Evolutionary conservation across 2,888 invertebrate species (phyloP), one percentile per base, ranked within the genome.

Genomic region (Cheilosia urbana): DNA sequence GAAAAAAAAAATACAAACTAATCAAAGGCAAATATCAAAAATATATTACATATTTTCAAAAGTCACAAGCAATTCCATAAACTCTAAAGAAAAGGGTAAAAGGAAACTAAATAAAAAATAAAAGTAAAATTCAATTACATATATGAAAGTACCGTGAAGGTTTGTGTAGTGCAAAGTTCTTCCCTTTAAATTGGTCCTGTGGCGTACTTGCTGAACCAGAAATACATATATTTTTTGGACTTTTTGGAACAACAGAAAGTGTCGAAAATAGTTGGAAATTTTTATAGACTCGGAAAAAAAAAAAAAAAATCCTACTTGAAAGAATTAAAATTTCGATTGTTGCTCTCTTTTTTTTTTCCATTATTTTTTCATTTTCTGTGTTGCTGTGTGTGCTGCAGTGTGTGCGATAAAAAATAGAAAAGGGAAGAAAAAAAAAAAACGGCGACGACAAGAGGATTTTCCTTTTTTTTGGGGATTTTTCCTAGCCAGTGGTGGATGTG

Each of bases 311-410:
- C 13, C 24, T 13, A 62, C 63, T 60, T 65, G 47, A 81, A 84
- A 81, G 81, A 85, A 85, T 71, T 81, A 62, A 77, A 77, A 81
- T 75, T 84, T 80, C 84, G 84, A 84, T 85, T 85, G 85, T 85
- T 85, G 85, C 85, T 85, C 80, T 85, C 80, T 85, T 85, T 85
- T 85, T 80, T 55, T 68, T 62, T 71, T 71, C 24, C 49, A 66
- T 58, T 71, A 42, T 80, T 84, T 80, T 71, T 73, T 76, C 69
- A 34, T 66, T 66, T 49, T 72, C 47, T 83, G 62, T 83, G 60
- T 76, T 84, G 69, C 76, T 85, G 75, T 76, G 75, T 78, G 83
- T 62, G 72, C 78, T 75, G 75, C 69, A 69, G 68, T 79, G 66
- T 80, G 76, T 80, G 69, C 45, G 85, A 81, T 72, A 51, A 73